Conservation (phyloP, 2,113 vertebrate species). For the Coregonus clupeaformis region DNA sequence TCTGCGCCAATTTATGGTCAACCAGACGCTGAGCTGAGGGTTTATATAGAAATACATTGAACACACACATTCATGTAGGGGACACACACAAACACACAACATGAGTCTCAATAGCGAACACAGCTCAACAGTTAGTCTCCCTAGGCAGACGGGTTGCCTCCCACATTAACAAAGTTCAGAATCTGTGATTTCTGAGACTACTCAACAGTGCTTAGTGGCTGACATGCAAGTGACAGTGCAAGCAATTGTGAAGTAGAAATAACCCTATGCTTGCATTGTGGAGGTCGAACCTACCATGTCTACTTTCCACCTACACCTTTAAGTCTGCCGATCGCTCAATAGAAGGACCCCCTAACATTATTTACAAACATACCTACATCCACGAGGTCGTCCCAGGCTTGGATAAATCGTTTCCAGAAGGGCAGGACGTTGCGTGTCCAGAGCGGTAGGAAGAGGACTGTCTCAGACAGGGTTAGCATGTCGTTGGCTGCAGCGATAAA, state of each 20-base stretch:
- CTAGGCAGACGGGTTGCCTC: no score
- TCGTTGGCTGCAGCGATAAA: slow-evolving; percentile 66
- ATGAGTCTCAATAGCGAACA: no score
- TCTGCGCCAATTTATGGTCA: slow-evolving; percentile 57
- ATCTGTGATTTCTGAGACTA: no score
- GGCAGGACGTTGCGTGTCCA: slow-evolving; percentile 72
- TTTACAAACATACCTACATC: slow-evolving; percentile 60
- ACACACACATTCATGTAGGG: not conserved
- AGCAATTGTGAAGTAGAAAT: no score
- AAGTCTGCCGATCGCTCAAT: not conserved
- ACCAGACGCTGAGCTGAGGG: slow-evolving; percentile 62
- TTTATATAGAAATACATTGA: not conserved
- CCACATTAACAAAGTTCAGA: no score
- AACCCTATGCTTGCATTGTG: not conserved
- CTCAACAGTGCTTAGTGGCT: no score
- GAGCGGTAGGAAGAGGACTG: slow-evolving; percentile 59
- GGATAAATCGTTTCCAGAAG: slow-evolving; percentile 69
- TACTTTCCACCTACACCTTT: not conserved
- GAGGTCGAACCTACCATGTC: not conserved
- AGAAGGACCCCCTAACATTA: no score
- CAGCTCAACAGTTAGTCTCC: no score
- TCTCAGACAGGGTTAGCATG: slow-evolving; percentile 67
- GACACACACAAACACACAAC: not conserved
- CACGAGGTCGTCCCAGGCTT: slow-evolving; percentile 76
- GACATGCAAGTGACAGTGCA: no score